These are phyloP conservation scores for Amphiduros pacificus DNA, from an alignment of 2,888 invertebrate species.

Conservation along the genomic window DNA sequence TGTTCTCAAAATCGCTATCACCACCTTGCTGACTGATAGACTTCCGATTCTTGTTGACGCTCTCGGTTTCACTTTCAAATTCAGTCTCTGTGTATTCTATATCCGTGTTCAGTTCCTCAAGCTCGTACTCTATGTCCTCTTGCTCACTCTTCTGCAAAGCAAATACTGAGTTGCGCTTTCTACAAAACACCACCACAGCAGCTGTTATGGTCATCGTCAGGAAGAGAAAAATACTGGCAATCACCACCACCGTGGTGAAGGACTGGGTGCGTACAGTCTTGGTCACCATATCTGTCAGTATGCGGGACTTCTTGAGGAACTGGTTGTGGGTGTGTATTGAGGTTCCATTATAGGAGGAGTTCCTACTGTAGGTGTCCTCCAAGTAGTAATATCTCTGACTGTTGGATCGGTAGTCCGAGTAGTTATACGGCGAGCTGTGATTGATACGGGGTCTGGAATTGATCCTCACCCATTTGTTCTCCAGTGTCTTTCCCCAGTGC, in stretches of 20 bases:
- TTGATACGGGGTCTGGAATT: conserved; percentile 12
- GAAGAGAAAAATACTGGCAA: conserved; percentile 48
- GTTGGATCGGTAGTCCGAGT: conserved; percentile 8
- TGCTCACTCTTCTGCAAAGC: conserved; percentile 47
- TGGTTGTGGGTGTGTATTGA: conserved; percentile 10
- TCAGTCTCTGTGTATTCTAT: conserved; percentile 21
- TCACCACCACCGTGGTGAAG: conserved; percentile 38
- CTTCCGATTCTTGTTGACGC: not conserved
- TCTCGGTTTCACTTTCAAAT: conserved; percentile 18
- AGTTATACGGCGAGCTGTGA: conserved; percentile 12
- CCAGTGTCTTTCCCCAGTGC: conserved; percentile 19
- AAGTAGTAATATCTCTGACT: conserved; percentile 8
- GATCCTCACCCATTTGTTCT: conserved; percentile 11
- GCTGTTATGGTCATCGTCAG: conserved; percentile 46
- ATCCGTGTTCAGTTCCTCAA: conserved; percentile 41
- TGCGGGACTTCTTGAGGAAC: conserved; percentile 15
- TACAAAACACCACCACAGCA: conserved; percentile 49
- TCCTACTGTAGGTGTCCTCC: not conserved
- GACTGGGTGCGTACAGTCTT: conserved; percentile 20
- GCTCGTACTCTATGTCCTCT: conserved; percentile 45
- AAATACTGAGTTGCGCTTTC: conserved; percentile 54
- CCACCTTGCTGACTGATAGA: not conserved
- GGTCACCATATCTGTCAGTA: conserved; percentile 13
- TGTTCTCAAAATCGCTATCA: conserved; percentile 21
- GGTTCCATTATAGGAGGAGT: not conserved